phyloP scores from a whole-genome alignment of 2,797 vertebrate genomes.

The Ctenosaura bakeri region DNA sequence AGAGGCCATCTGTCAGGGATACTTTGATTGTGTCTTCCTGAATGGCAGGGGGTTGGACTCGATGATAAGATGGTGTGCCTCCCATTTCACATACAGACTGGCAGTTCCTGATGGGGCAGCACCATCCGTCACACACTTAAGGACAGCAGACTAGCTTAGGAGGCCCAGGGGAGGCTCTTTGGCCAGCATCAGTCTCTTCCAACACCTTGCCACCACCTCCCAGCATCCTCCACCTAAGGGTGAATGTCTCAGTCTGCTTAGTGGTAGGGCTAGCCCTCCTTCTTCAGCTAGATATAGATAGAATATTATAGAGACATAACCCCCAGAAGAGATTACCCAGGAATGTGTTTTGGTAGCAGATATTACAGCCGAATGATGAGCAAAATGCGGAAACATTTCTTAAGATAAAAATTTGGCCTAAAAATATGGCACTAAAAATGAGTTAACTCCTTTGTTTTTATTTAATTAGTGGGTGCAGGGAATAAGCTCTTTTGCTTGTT shows the following conservation, averaged over 20 bases:
- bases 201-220: not conserved
- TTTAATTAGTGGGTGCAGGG: not conserved
- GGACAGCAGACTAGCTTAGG: no score
- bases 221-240: not conserved
- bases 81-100: no score
- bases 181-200: not conserved
- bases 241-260: not conserved
- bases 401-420: not conserved
- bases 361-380: not conserved
- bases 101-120: no score
- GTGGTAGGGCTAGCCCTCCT: not conserved
- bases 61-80: no score
- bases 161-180: not conserved
- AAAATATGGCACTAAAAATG: not conserved
- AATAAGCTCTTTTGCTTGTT: not conserved
- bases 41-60: no score
- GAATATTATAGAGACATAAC: not conserved
- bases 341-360: not conserved
- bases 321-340: not conserved
- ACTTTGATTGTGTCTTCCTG: no score
- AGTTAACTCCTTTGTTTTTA: rapidly evolving
- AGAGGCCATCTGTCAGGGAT: no score
- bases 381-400: not conserved
- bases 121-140: not conserved
- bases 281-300: not conserved